Evolutionary conservation across 2,888 invertebrate species (phyloP).

Genomic region (Erebia palarica): DNA sequence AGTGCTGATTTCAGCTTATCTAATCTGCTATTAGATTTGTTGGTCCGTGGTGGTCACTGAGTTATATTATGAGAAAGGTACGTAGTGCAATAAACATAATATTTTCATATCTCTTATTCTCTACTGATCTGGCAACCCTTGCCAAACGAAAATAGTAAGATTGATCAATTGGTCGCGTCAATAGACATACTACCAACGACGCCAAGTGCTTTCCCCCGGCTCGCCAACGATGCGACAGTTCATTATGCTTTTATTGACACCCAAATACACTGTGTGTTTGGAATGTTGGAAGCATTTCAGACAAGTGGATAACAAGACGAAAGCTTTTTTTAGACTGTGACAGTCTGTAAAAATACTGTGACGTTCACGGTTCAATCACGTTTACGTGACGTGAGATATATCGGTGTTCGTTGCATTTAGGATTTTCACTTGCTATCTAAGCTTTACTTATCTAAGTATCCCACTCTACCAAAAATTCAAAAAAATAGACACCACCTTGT

Average conservation of each 20-base stretch:
- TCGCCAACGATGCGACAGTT: slow-evolving; percentile 49
- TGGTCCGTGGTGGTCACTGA: no score
- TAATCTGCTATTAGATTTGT: no score
- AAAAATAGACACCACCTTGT: no score
- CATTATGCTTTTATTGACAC: slow-evolving; percentile 41
- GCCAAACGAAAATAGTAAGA: slow-evolving; percentile 50
- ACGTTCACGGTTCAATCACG: neutral
- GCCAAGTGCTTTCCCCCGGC: slow-evolving; percentile 60
- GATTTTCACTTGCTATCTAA: no score
- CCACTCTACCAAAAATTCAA: no score
- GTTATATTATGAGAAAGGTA: no score
- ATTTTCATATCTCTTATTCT: neutral
- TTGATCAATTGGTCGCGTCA: slow-evolving; percentile 62
- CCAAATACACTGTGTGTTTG: slow-evolving; percentile 12
- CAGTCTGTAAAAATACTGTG: neutral
- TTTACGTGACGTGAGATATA: neutral
- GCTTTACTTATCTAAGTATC: no score
- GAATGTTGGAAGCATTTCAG: slow-evolving; percentile 17
- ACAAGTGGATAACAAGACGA: neutral
- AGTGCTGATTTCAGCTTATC: no score
- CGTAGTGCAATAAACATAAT: neutral
- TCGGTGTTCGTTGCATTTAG: no score
- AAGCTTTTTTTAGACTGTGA: no score
- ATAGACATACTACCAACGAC: slow-evolving; percentile 48
- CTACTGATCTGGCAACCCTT: neutral